Evolutionary conservation across 2,797 vertebrate genomes (phyloP).

Genomic region (Tadarida brasiliensis): DNA sequence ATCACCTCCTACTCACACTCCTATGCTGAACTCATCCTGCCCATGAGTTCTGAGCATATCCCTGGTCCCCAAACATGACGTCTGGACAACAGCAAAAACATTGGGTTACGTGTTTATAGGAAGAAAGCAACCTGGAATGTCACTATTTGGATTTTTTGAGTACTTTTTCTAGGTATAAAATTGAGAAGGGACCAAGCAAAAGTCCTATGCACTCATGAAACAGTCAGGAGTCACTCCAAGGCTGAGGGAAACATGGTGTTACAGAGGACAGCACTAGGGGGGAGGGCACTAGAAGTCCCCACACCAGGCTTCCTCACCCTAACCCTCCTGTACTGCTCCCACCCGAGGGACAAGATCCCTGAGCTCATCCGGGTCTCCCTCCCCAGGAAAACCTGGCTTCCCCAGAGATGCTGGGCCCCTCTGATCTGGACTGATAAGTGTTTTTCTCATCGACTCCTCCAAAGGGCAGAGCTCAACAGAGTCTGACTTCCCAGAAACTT

Average conservation of each 20-base stretch:
- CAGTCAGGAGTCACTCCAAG: neutral
- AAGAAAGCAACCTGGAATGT: neutral
- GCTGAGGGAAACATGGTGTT: neutral
- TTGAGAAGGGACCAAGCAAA: neutral
- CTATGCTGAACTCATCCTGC: neutral
- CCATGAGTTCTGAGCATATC: neutral
- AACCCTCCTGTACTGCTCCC: neutral
- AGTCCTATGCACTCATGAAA: neutral
- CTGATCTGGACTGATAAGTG: no score
- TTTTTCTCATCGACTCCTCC: no score
- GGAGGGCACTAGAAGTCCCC: no score
- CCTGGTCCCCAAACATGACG: neutral
- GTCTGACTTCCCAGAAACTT: rapidly evolving
- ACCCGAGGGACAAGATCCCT: no score
- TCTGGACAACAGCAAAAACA: neutral
- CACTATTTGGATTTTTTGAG: neutral
- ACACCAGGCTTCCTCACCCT: no score
- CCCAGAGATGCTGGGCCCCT: no score
- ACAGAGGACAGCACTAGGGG: no score
- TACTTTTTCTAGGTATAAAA: neutral
- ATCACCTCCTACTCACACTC: neutral
- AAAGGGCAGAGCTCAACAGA: no score
- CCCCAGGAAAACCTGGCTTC: no score
- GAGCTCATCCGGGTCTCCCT: no score
- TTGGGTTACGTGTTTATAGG: neutral